A percentile compares a stretch with the other conserved stretches of the same genome.
Evolutionary conservation across 2,113 vertebrate genomes (phyloP).

Genomic region (Dicerorhinus sumatrensis): DNA sequence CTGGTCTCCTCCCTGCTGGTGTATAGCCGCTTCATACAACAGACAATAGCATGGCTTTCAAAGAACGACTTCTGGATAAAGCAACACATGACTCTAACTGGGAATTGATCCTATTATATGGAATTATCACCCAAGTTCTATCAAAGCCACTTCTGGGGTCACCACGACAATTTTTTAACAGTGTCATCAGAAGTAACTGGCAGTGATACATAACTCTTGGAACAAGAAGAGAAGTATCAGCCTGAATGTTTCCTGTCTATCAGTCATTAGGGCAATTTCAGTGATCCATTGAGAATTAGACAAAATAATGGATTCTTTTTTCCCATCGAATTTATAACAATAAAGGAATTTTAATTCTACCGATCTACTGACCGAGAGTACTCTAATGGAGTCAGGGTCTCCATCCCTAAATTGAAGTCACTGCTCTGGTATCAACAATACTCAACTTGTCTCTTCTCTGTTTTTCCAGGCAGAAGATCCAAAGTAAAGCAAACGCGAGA

Average conservation of each 20-base stretch:
- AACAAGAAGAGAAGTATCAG: neutral
- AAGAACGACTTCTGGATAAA: neutral
- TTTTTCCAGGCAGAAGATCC: neutral
- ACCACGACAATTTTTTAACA: neutral
- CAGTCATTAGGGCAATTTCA: neutral
- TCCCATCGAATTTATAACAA: neutral
- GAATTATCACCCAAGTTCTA: neutral
- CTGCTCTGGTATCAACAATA: accelerated
- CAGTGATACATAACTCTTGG: neutral
- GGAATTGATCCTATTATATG: neutral
- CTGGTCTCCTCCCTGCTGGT: neutral
- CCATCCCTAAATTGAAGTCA: too few species aligned
- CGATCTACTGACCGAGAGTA: neutral
- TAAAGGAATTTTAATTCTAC: neutral
- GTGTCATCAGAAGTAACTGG: neutral
- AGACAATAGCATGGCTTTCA: neutral
- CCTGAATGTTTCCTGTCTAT: neutral
- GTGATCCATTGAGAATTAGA: neutral
- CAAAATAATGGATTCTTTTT: neutral
- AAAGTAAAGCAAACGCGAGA: neutral
- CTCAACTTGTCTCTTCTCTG: neutral
- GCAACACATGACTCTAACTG: accelerated
- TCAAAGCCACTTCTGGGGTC: neutral
- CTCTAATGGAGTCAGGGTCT: neutral
- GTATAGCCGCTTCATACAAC: too few species aligned